Base-by-base conservation (phyloP, 1,140 invertebrate species). In the Hetaerina americana region DNA sequence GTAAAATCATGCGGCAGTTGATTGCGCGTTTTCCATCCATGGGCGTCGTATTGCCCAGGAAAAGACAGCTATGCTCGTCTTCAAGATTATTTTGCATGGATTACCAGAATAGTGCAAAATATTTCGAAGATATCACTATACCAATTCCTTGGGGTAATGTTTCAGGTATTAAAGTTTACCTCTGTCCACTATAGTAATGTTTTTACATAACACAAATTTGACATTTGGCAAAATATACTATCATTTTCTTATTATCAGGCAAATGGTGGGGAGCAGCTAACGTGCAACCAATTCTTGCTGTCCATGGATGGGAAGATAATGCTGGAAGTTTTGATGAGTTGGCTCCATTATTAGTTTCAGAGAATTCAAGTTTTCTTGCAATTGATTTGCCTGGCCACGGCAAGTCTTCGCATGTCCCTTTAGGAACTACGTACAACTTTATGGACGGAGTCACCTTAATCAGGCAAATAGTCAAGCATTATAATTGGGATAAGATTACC, bases 301-400 rank as follows among this genome's bases (percentile, higher is more conserved):
- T 92, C 57, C 91, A 93, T 77, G 91, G 91, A 0, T 75, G 66
- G 71, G 72, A 72, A 28, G 67, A 68, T 28, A 68, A 68, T 15
- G 67, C 67, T 3, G 67, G 2, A 26, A 68, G 25, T 68, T 68
- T 68, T 68, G 67, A 68, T 25, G 22, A n/a, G 22, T 18, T 57
- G 22, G 40, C 40, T 1, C 40, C 40, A 18, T 76, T 87, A 26
- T 76, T 92, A 40, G 81, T 83, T 6, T 76, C 82, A 18, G 79
- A 89, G 75, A 75, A 89, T 75, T 75, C 85, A 0, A 82, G 86
- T 5, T 83, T 90, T 72, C 77, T 92, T 12, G 85, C 88, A 0
- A 82, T 91, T 22, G 90, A 92, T 79, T 84, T 89, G 31, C 89
- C 88, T 0, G 89, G 89, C 1, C 90, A 92, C 80, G 91, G 91